Evolutionary conservation across 2,888 invertebrate genomes (phyloP).

Genomic region (Leptinotarsa peninsularis): DNA sequence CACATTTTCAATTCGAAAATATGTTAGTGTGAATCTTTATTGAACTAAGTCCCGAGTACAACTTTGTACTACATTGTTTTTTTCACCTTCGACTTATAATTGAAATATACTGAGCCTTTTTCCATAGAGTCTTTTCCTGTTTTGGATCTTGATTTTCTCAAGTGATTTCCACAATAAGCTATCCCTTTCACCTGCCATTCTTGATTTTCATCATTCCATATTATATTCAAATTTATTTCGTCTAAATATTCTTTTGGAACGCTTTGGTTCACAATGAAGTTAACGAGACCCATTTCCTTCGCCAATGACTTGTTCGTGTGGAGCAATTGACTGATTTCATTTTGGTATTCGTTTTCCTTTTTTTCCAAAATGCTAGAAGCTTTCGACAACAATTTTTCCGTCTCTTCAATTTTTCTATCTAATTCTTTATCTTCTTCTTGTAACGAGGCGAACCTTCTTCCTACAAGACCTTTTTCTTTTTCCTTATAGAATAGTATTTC

Average conservation of each 20-base stretch:
- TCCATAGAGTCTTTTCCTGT: background rate
- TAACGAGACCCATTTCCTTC: slow-evolving; percentile 85
- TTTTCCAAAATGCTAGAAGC: slow-evolving; percentile 82
- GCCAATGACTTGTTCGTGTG: slow-evolving; percentile 80
- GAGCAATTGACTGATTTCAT: slow-evolving; percentile 49
- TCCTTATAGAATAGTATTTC: slow-evolving; percentile 86
- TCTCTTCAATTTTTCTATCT: slow-evolving; percentile 85
- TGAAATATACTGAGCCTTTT: slow-evolving; percentile 24
- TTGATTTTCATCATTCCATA: slow-evolving; percentile 96
- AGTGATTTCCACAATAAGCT: slow-evolving; percentile 95
- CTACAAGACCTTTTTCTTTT: slow-evolving; percentile 87
- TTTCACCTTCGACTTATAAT: slow-evolving; percentile 22
- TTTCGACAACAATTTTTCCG: slow-evolving; percentile 83
- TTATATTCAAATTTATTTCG: slow-evolving; percentile 86
- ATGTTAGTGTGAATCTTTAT: no score
- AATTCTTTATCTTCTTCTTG: slow-evolving; percentile 94
- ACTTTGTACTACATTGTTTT: background rate
- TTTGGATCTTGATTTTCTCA: slow-evolving; percentile 39
- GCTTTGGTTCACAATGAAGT: slow-evolving; percentile 86
- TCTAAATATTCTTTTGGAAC: slow-evolving; percentile 91
- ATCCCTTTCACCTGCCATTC: slow-evolving; percentile 97
- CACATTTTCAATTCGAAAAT: no score
- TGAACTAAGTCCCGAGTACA: no score
- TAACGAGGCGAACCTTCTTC: slow-evolving; percentile 86
- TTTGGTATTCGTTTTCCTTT: slow-evolving; percentile 66